Conservation (phyloP, 2,888 invertebrate species). For the Drosophila ochracea region DNA sequence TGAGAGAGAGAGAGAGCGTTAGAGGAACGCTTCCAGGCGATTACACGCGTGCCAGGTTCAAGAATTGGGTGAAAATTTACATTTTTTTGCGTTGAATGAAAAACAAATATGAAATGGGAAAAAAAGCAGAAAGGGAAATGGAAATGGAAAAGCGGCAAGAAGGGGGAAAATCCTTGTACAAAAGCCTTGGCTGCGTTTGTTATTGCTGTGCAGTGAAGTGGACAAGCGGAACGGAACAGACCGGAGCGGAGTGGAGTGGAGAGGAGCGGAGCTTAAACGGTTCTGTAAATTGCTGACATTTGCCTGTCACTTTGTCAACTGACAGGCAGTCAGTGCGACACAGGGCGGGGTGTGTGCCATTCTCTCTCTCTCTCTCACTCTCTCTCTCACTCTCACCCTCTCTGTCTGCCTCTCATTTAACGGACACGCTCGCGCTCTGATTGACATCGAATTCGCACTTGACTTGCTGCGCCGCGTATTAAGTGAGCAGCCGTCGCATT, state of each 20-base stretch:
- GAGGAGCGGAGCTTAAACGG: constrained; percentile 65
- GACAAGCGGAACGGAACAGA: constrained; percentile 59
- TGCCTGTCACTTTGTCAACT: constrained; percentile 72
- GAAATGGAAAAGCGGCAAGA: constrained; percentile 6
- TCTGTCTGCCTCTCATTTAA: constrained; percentile 22
- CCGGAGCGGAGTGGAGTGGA: constrained; percentile 38
- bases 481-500: constrained; percentile 55
- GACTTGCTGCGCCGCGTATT: constrained; percentile 67
- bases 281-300: constrained; percentile 73
- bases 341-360: not conserved
- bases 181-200: constrained; percentile 37
- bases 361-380: not conserved
- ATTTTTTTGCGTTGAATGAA: constrained; percentile 54
- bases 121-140: constrained; percentile 34
- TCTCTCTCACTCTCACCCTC: not conserved
- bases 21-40: constrained; percentile 73
- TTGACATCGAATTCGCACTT: constrained; percentile 75
- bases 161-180: constrained; percentile 30
- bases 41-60: constrained; percentile 74
- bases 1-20: not conserved
- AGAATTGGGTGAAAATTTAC: constrained; percentile 78
- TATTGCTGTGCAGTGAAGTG: constrained; percentile 72
- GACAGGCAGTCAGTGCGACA: constrained; percentile 15
- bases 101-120: constrained; percentile 12
- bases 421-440: constrained; percentile 54